These are phyloP conservation scores for Nemurella pictetii DNA, from an alignment of 2,888 invertebrate genomes.

Conservation along the genomic window DNA sequence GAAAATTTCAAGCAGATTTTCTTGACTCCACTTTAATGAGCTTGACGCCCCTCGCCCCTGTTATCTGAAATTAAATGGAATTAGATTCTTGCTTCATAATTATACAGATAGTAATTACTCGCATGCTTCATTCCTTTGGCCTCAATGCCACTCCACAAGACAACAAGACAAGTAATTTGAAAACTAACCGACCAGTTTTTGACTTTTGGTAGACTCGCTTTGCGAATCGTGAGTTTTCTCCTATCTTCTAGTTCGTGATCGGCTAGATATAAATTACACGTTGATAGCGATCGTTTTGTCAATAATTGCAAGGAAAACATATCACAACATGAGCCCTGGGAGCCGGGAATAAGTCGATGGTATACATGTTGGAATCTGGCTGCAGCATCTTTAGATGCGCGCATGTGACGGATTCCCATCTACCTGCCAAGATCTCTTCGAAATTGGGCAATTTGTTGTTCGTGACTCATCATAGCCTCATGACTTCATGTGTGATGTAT, in stretches of 20 bases:
- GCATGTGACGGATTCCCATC: background rate
- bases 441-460: background rate
- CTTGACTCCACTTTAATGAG: background rate
- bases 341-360: no score
- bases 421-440: background rate
- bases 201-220: background rate
- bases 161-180: background rate
- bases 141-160: background rate
- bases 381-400: background rate
- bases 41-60: background rate
- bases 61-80: background rate
- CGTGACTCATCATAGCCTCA: background rate
- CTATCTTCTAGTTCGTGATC: background rate
- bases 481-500: background rate
- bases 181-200: background rate
- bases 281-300: background rate
- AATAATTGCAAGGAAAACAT: background rate
- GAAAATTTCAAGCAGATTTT: background rate
- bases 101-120: background rate
- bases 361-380: no score
- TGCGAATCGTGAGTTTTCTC: background rate
- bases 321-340: no score
- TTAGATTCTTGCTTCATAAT: background rate
- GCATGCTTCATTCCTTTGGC: background rate
- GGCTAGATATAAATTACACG: background rate